Percentiles rank a stretch among this genome's conserved stretches.
phyloP scores from a whole-genome alignment of 2,113 vertebrate genomes.

The Aplodontia rufa region DNA sequence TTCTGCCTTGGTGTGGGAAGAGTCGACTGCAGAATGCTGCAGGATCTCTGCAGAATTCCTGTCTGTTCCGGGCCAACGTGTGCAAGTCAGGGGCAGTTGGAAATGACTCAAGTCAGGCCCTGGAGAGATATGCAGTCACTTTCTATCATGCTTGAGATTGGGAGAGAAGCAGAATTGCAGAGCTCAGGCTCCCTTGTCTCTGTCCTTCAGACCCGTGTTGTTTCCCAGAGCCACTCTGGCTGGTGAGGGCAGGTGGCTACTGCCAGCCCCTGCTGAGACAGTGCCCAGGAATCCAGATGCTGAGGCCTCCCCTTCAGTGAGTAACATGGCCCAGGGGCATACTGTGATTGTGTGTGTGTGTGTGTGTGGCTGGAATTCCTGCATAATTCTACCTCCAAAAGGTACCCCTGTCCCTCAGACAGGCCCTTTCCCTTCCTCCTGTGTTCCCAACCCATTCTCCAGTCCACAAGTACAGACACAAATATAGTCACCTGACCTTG shows the following conservation, averaged over 20 bases:
- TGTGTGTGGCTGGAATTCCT: background rate
- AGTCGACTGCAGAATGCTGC: fast-evolving
- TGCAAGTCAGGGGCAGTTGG: too few species aligned
- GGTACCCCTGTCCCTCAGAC: background rate
- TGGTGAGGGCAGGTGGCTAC: background rate
- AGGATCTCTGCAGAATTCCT: background rate
- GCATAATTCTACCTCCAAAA: background rate
- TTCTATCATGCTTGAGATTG: background rate
- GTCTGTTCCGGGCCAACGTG: background rate
- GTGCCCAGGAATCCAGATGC: background rate
- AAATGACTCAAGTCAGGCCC: background rate
- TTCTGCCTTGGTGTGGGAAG: background rate
- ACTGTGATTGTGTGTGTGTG: background rate
- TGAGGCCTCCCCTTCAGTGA: background rate
- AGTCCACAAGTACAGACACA: background rate
- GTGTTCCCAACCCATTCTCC: background rate
- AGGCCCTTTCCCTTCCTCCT: too few species aligned
- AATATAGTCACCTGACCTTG: background rate
- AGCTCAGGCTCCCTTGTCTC: background rate
- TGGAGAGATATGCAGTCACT: background rate
- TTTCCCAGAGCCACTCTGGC: background rate
- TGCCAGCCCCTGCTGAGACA: background rate
- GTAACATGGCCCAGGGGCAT: fast-evolving
- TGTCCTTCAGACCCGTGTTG: background rate
- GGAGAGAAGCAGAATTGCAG: background rate